These are phyloP conservation scores for Oryzias javanicus DNA, from an alignment of 2,113 vertebrate genomes.

Conservation along the genomic window DNA sequence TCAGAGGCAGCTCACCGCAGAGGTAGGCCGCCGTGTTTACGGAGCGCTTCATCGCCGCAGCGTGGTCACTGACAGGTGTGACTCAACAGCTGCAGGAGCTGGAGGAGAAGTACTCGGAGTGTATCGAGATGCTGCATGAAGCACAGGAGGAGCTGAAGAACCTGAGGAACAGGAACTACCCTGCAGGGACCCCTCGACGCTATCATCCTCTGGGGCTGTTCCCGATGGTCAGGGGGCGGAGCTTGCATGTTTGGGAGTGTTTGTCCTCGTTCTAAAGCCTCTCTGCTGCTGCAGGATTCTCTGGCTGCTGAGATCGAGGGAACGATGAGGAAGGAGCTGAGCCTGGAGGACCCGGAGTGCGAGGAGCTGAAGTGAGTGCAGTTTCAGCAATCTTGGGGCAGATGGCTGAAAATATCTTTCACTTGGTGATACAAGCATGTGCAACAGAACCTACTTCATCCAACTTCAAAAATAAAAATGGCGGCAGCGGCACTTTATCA, in stretches of 20 bases:
- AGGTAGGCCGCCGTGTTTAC: conserved; percentile 68
- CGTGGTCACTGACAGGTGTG: background rate
- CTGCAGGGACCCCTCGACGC: conserved; percentile 84
- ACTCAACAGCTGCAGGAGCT: conserved; percentile 86
- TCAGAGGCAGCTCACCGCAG: conserved; percentile 92
- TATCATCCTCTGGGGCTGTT: conserved; percentile 89
- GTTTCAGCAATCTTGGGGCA: background rate
- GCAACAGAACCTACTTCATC: no score
- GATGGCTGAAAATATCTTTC: no score
- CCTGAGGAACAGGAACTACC: conserved; percentile 88
- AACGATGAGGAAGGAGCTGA: conserved; percentile 94
- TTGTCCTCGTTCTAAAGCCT: background rate
- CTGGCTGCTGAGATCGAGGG: conserved; percentile 97
- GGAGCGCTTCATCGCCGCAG: background rate
- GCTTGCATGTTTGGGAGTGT: background rate
- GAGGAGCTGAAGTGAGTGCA: conserved; percentile 79
- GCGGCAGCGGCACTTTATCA: no score
- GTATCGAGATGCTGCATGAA: conserved; percentile 98
- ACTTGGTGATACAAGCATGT: no score
- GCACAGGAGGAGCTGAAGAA: conserved; percentile 97
- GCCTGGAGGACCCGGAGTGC: conserved; percentile 86
- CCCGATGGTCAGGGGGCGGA: conserved; percentile 84
- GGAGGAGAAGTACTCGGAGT: conserved; percentile 94
- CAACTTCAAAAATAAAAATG: no score
- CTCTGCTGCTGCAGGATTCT: conserved; percentile 85